Percentiles rank a stretch among this genome's conserved stretches.
Conservation (phyloP, 2,888 invertebrate genomes). For the Ochlodes sylvanus region DNA sequence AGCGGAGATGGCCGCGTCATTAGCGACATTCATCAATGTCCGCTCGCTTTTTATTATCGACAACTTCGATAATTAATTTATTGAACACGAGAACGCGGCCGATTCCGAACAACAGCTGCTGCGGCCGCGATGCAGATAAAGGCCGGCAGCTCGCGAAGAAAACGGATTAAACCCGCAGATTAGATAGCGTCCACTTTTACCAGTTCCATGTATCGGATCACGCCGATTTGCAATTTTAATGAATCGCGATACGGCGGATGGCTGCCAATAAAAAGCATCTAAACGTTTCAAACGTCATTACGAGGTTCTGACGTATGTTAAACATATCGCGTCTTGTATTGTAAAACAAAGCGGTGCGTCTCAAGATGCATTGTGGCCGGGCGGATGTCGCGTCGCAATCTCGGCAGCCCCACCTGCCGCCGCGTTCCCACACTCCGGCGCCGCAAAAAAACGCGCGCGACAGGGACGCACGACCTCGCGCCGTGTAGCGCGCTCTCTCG, state of each 20-base stretch:
- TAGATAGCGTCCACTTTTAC: constrained; percentile 41
- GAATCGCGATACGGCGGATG: constrained; percentile 41
- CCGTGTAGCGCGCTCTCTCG: constrained; percentile 64
- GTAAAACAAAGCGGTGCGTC: constrained; percentile 60
- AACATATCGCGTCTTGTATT: constrained; percentile 70
- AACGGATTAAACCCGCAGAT: constrained; percentile 39
- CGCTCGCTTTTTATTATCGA: constrained; percentile 44
- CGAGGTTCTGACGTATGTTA: constrained; percentile 70
- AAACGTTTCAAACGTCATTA: constrained; percentile 63
- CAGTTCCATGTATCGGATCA: constrained; percentile 40
- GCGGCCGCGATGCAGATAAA: constrained; percentile 15
- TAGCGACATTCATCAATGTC: constrained; percentile 51
- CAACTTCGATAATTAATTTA: constrained; percentile 21
- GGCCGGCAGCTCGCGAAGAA: constrained; percentile 28
- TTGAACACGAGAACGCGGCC: constrained; percentile 13
- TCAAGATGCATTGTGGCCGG: constrained; percentile 81
- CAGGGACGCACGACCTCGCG: constrained; percentile 59
- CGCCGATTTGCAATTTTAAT: constrained; percentile 45
- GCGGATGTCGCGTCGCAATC: constrained; percentile 85
- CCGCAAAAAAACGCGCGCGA: constrained; percentile 81
- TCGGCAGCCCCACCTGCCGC: constrained; percentile 84
- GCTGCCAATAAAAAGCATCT: constrained; percentile 51
- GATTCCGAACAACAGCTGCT: constrained; percentile 12
- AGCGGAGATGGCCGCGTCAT: constrained; percentile 50
- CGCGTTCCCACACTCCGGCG: constrained; percentile 84